Evolutionary conservation across 2,797 vertebrate species (phyloP).

Genomic region (Gymnopithys bicolor): DNA sequence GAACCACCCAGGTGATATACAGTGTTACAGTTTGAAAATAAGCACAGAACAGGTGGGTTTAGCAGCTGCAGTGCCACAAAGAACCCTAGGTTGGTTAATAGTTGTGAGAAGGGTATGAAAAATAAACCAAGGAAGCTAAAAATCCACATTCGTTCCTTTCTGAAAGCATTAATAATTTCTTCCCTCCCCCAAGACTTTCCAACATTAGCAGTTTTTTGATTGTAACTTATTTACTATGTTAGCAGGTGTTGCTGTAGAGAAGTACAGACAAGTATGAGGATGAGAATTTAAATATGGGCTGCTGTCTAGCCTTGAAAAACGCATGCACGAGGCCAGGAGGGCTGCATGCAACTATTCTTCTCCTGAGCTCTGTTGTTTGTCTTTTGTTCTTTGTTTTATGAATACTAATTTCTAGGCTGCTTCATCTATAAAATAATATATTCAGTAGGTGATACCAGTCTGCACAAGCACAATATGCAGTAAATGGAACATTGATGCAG

Average conservation of each 20-base stretch:
- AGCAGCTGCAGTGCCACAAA: not conserved
- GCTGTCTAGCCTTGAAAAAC: not conserved
- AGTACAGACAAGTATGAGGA: not conserved
- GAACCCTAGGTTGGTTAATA: not conserved
- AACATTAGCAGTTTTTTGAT: not conserved
- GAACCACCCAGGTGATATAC: not conserved
- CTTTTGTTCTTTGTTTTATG: not conserved
- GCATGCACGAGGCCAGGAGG: fast-evolving
- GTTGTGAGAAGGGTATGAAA: not conserved
- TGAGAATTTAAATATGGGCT: not conserved
- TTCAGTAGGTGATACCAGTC: not conserved
- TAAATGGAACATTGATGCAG: not conserved
- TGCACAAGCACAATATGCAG: not conserved
- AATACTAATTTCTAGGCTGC: not conserved
- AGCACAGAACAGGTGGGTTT: not conserved
- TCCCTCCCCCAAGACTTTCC: not conserved
- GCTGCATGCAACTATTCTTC: not conserved
- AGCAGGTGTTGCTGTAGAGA: not conserved
- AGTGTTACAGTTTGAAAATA: not conserved
- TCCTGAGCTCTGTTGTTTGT: not conserved
- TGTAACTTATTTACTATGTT: not conserved
- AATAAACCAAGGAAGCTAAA: slow-evolving; percentile 2
- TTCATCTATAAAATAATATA: not conserved
- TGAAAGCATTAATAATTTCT: not conserved
- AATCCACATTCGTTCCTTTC: not conserved